A percentile compares a stretch with the other conserved stretches of the same genome.
These are phyloP conservation scores for Saguinus imperator DNA, from an alignment of 2,113 vertebrate species.

Conservation along the genomic window DNA sequence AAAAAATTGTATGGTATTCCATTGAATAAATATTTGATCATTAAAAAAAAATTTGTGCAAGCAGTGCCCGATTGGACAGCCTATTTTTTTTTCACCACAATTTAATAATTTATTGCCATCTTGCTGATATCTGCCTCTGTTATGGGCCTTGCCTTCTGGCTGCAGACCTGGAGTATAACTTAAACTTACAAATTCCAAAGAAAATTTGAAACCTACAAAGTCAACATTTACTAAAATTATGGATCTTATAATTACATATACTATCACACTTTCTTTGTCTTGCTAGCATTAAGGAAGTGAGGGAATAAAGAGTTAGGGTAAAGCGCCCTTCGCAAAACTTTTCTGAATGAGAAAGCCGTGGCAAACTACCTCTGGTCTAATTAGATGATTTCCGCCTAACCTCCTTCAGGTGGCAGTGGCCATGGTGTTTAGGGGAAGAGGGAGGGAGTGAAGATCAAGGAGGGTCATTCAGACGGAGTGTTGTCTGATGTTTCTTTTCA, in stretches of 20 bases:
- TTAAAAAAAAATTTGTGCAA: not conserved
- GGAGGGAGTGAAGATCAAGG: slow-evolving; percentile 62
- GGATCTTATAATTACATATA: not conserved
- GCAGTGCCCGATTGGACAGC: not conserved
- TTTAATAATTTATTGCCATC: not conserved
- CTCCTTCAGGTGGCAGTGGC: slow-evolving; percentile 72
- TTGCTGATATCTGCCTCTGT: not conserved
- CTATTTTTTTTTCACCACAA: not conserved
- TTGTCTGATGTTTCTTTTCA: slow-evolving; percentile 55
- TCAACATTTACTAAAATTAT: not conserved
- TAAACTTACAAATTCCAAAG: slow-evolving; percentile 17
- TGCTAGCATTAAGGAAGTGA: not conserved
- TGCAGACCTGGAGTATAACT: not conserved
- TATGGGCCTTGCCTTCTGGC: not conserved
- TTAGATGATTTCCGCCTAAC: slow-evolving; percentile 21
- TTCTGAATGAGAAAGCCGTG: slow-evolving; percentile 14
- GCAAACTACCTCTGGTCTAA: slow-evolving; percentile 20
- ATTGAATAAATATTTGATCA: too few relatives aligned
- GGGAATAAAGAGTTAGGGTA: not conserved
- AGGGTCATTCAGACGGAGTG: slow-evolving; percentile 47
- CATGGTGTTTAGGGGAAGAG: slow-evolving; percentile 54
- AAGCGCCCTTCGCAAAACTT: slow-evolving; percentile 19
- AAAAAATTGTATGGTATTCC: too few relatives aligned
- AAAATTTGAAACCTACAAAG: not conserved
- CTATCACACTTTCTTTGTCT: not conserved